A percentile compares a stretch with the other conserved stretches of the same genome.
These are phyloP conservation scores for Physella acuta DNA, from an alignment of 1,140 invertebrate genomes.

Conservation along the genomic window DNA sequence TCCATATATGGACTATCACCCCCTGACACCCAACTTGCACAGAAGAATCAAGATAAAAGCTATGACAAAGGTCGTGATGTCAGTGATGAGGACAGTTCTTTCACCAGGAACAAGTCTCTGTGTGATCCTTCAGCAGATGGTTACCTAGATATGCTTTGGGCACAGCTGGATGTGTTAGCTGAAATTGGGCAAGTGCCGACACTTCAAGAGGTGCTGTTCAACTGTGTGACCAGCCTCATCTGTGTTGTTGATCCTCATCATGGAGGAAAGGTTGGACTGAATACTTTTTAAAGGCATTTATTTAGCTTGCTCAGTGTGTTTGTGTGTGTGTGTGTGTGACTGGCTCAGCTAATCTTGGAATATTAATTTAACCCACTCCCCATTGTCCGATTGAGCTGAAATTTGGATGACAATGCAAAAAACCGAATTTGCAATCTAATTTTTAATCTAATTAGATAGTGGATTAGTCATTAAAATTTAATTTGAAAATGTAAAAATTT, in stretches of 20 bases:
- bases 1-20: conserved; percentile 19
- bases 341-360: background rate
- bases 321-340: background rate
- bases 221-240: conserved; percentile 15
- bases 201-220: conserved; percentile 19
- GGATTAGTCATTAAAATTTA: too few species aligned
- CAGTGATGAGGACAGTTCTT: background rate
- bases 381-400: too few species aligned
- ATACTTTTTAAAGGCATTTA: background rate
- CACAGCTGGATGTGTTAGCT: conserved; percentile 2
- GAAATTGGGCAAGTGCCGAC: background rate
- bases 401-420: background rate
- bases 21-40: background rate
- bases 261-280: conserved; percentile 12
- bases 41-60: background rate
- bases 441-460: too few species aligned
- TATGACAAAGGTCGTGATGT: background rate
- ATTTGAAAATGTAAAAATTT: too few species aligned
- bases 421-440: too few species aligned
- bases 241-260: conserved; percentile 10
- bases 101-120: background rate
- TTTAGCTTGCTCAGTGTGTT: background rate
- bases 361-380: too few species aligned
- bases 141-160: background rate
- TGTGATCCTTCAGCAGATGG: background rate